Evolutionary conservation across 2,888 invertebrate genomes (phyloP), one percentile per base, ranked within the genome.

Genomic region (Drosophila merina): DNA sequence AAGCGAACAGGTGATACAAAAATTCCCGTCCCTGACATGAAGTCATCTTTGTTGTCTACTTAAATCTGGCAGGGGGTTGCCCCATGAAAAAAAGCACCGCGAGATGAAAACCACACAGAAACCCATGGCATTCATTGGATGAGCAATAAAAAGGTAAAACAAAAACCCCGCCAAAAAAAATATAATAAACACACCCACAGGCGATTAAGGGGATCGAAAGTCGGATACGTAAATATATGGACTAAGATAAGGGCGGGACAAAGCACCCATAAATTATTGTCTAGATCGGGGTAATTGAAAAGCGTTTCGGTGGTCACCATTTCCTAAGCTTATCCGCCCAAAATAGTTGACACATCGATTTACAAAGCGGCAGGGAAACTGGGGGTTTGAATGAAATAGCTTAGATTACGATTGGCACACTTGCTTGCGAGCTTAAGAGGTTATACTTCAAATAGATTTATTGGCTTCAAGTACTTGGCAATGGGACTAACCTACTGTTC

Each of bases 61-160:
- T 1, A 40, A 28, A 49, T 31, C 25, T 8, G 26, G 20, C 20
- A 20, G 40, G 72, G 58, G 72, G 57, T 48, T 49, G 72, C 44
- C 72, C 71, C 14, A 10, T 12, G n/a, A 67, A 69, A 67, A 69
- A 69, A 67, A 67, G 49, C 25, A 57, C 66, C 68, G 57, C 4
- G 7, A 25, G 33, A n/a, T 47, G 28, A 10, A 36, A 60, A 28
- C 28, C 12, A 0, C 52, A 26, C 7, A 1, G 7, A 25, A 36
- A 33, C 6, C 36, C n/a, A 6, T 6, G 12, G 7, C 5, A 38
- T n/a, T 9, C 36, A 12, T 5, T 12, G 2, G 42, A 44, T 57
- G 40, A 51, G 28, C 50, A 30, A n/a, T 36, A 36, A 36, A 36
- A 12, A 6, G 20, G 2, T 2, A 20, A 12, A n/a, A n/a, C n/a